Evolutionary conservation across 2,888 invertebrate genomes (phyloP), one percentile per base, ranked within the genome.

Genomic region (Acrocera orbiculus): DNA sequence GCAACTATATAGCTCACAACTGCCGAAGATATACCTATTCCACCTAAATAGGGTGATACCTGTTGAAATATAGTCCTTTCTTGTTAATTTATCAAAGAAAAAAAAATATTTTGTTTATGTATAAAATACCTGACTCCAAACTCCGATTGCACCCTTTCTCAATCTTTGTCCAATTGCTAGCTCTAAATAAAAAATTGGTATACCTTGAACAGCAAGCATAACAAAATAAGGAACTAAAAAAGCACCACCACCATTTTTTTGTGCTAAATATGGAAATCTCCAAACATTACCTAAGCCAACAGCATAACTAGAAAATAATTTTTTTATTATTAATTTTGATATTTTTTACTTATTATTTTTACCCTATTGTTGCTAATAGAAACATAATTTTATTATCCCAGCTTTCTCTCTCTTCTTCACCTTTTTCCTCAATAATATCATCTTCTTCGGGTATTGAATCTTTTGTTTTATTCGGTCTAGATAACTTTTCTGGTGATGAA

Each of bases 1-100:
- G 90, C 92, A 42, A 95, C 92, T 54, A 92, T 86, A 63, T 90
- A 93, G 2, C 92, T 92, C 20, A 95, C 93, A 42, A 95, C 82
- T 2, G 92, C 92, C 35, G 87, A 87, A 51, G 92, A 89, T 45
- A 93, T 77, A 14, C 93, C 89, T 37, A 89, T 87, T 10, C 87
- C 89, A 13, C 78, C 83, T 46, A 86, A 61, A 54, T 76, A 87
- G 1, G 86, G 86, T 15, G 86, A 86, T 32, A 86, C 81, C 49
- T 50, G 26, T 10, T 38, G 30, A 37, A 17, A 8, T 14, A 11
- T 9, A 35, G 24, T 17, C 5, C 16, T 11, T 13, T 22, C 14
- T n/a, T 9, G 14, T 16, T 6, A 10, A 22, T 29, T n/a, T 20
- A 16, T 11, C 4, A 23, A 23, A n/a, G 27, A 15, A n/a, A 5